These are phyloP conservation scores for Pantherophis alleghaniensis DNA, from an alignment of 2,797 vertebrate species.

Conservation along the genomic window DNA sequence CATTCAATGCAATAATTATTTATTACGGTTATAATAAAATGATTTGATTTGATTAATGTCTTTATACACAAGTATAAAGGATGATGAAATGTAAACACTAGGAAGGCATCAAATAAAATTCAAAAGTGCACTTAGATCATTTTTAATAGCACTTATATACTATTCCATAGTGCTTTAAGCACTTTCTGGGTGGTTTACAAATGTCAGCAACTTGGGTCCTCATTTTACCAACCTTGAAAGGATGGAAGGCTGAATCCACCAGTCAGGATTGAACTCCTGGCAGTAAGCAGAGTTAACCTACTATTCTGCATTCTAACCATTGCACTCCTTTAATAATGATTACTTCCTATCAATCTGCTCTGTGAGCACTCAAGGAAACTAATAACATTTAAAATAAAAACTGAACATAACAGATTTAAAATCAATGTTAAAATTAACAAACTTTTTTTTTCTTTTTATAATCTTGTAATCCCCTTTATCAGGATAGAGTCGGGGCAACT, in stretches of 20 bases:
- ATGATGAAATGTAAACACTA: background rate
- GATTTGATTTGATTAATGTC: background rate
- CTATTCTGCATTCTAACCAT: too few relatives aligned
- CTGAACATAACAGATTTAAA: background rate
- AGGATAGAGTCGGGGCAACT: too few relatives aligned
- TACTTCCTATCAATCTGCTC: background rate
- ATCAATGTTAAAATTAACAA: background rate
- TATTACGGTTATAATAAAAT: background rate
- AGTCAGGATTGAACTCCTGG: too few relatives aligned
- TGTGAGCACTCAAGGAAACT: background rate
- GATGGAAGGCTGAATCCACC: too few relatives aligned
- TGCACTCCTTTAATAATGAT: background rate
- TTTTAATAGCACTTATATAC: background rate
- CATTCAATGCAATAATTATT: background rate
- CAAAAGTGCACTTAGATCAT: background rate
- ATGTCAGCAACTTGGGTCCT: too few relatives aligned
- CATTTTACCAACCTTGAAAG: too few relatives aligned
- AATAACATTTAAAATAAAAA: background rate
- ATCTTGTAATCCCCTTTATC: too few relatives aligned
- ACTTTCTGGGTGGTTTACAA: too few relatives aligned
- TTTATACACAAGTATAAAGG: background rate
- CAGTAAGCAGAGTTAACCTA: too few relatives aligned
- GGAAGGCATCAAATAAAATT: background rate
- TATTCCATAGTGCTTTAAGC: too few relatives aligned
- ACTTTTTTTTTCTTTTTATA: background rate